A percentile compares a stretch with the other conserved stretches of the same genome.
Evolutionary conservation across 2,888 invertebrate genomes (phyloP).

Genomic region (Drosophila flavopinicola): DNA sequence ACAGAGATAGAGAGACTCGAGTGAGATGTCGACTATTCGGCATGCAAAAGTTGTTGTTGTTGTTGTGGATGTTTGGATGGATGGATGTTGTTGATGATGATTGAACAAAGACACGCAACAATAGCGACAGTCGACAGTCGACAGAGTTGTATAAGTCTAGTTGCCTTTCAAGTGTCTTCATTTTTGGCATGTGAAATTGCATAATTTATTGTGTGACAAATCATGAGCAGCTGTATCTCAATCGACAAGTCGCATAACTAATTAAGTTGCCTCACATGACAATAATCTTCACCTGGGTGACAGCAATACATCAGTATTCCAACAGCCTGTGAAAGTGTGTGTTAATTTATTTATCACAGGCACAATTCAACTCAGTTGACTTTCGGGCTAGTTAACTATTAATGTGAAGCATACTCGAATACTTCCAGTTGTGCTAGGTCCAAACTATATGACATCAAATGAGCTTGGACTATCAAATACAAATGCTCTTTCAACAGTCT

Average conservation of each 20-base stretch:
- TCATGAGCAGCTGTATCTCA: conserved; percentile 43
- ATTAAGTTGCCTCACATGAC: conserved; percentile 56
- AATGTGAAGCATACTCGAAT: conserved; percentile 25
- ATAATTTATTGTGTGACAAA: conserved; percentile 80
- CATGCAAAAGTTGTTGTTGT: conserved; percentile 60
- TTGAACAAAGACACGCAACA: conserved; percentile 74
- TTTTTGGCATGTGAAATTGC: conserved; percentile 76
- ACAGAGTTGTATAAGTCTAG: conserved; percentile 12
- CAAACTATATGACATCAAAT: not conserved
- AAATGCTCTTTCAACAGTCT: conserved; percentile 1
- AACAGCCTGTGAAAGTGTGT: conserved; percentile 34
- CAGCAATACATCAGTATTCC: conserved; percentile 25
- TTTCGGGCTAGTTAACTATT: conserved; percentile 19
- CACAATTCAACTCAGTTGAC: conserved; percentile 17
- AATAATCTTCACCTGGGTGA: conserved; percentile 42
- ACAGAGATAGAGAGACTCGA: not conserved
- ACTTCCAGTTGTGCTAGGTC: conserved; percentile 15
- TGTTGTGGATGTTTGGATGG: conserved; percentile 18
- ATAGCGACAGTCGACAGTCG: conserved; percentile 52
- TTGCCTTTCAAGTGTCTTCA: conserved; percentile 55
- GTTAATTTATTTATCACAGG: conserved; percentile 50
- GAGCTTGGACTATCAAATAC: conserved; percentile 9
- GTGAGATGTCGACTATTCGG: conserved; percentile 55
- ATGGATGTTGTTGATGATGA: conserved; percentile 63
- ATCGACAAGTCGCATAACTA: conserved; percentile 47